phyloP scores from a whole-genome alignment of 2,113 vertebrate genomes.

The Halichoerus grypus region DNA sequence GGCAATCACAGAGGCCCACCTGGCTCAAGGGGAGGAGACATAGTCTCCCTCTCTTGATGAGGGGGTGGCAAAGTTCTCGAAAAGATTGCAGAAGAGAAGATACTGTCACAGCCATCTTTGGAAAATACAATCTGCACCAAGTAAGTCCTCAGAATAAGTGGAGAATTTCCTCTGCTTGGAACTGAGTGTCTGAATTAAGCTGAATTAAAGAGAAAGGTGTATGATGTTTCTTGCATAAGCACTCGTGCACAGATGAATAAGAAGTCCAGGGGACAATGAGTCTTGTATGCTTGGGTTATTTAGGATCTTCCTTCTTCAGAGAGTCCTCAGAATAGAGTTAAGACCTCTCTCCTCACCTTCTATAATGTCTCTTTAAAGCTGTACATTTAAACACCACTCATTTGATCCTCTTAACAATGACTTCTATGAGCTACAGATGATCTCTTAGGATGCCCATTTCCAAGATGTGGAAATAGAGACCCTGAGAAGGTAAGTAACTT shows the following conservation, averaged over 20 bases:
- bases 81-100: not conserved
- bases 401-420: rapidly evolving
- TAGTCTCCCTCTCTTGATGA: not conserved
- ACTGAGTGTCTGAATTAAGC: not conserved
- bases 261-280: not conserved
- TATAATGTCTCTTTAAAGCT: not conserved
- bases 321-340: not conserved
- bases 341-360: not conserved
- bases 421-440: rapidly evolving
- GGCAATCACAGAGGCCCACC: not conserved
- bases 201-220: not conserved
- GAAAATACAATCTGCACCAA: not conserved
- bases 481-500: not conserved
- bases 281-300: not conserved
- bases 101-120: not conserved
- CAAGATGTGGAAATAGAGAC: not conserved
- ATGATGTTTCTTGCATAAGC: not conserved
- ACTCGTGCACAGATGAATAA: no score
- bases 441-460: not conserved
- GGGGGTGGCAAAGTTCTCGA: not conserved
- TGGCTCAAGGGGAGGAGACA: not conserved
- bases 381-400: not conserved
- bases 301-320: not conserved
- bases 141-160: not conserved
- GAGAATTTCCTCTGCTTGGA: not conserved